Conservation (phyloP, 2,797 vertebrate species). For the Sphenopsis melanotis region DNA sequence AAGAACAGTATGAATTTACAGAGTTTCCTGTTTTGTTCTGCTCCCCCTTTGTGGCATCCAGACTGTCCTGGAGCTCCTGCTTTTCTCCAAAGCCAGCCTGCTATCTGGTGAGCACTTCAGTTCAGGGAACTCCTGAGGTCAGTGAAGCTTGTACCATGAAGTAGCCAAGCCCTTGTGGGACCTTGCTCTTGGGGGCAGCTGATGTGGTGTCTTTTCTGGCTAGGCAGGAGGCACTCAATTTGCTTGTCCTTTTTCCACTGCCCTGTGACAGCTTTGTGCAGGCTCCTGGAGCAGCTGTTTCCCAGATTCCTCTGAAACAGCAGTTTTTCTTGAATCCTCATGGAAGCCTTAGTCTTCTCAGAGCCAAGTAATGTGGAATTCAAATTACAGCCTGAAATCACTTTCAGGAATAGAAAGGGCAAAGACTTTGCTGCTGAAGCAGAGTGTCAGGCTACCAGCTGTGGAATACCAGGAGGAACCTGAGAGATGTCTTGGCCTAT, state of each 20-base stretch:
- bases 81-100: neutral
- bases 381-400: neutral
- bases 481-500: neutral
- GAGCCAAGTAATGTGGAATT: neutral
- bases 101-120: neutral
- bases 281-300: neutral
- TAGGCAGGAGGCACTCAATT: neutral
- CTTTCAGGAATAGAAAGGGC: neutral
- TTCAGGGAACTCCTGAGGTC: neutral
- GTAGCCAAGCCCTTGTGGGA: neutral
- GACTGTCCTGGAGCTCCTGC: neutral
- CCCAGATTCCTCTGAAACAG: neutral
- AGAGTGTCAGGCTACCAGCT: neutral
- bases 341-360: neutral
- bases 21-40: neutral
- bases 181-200: accelerated
- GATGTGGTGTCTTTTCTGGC: accelerated
- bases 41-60: neutral
- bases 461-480: neutral
- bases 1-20: neutral
- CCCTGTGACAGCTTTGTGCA: neutral
- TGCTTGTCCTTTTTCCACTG: neutral
- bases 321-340: neutral
- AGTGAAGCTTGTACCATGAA: neutral
- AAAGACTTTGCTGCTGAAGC: neutral